A percentile compares a stretch with the other conserved stretches of the same genome.
Evolutionary conservation across 2,797 vertebrate species (phyloP).

Genomic region (Enteromius viviparus): DNA sequence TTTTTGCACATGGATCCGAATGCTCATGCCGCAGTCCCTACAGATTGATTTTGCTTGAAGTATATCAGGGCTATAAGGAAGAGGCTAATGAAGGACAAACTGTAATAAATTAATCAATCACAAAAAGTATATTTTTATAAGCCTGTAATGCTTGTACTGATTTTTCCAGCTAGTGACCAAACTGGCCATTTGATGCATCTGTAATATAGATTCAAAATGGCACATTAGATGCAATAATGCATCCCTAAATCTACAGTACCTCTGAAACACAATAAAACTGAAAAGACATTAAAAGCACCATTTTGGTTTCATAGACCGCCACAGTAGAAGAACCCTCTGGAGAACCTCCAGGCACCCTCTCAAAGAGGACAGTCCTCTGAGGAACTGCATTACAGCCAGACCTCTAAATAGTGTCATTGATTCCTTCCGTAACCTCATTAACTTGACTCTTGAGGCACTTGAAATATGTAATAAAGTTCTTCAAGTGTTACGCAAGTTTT

Average conservation of each 20-base stretch:
- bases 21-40: too few species aligned
- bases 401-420: not conserved
- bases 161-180: not conserved
- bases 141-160: not conserved
- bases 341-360: not conserved
- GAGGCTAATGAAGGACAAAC: too few species aligned
- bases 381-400: not conserved
- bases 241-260: not conserved
- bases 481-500: not conserved
- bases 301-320: not conserved
- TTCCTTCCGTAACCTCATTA: conserved; percentile 5
- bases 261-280: not conserved
- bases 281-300: not conserved
- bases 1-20: too few species aligned
- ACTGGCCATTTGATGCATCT: not conserved
- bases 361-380: conserved; percentile 9
- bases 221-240: not conserved
- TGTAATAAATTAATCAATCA: too few species aligned
- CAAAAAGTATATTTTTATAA: too few species aligned
- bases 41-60: too few species aligned
- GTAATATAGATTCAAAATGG: not conserved
- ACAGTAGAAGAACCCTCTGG: not conserved
- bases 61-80: too few species aligned
- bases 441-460: not conserved
- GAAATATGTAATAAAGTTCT: not conserved